These are phyloP conservation scores for Zaprionus ornatus DNA, from an alignment of 1,140 invertebrate genomes.

Conservation along the genomic window DNA sequence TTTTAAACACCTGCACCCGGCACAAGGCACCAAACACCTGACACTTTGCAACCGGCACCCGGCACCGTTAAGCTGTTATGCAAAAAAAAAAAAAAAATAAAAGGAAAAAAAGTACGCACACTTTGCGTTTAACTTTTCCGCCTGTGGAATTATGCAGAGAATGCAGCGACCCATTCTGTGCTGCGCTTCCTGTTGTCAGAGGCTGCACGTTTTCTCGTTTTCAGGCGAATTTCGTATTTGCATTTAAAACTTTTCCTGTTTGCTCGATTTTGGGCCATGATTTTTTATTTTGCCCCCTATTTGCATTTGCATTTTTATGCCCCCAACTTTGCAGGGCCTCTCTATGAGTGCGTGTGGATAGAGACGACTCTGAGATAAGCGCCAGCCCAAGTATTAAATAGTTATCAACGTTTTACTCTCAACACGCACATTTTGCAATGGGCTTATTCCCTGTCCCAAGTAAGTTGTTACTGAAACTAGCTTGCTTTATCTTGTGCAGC, in stretches of 20 bases:
- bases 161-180: constrained; percentile 37
- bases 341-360: neutral
- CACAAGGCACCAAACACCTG: constrained; percentile 9
- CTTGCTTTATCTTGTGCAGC: neutral
- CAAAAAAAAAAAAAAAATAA: constrained; percentile 42
- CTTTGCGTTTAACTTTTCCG: constrained; percentile 71
- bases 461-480: neutral
- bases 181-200: constrained; percentile 63
- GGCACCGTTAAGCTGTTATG: constrained; percentile 58
- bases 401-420: constrained; percentile 10
- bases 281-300: constrained; percentile 44
- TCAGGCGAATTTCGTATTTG: constrained; percentile 73
- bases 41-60: neutral
- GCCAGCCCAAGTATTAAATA: constrained; percentile 18
- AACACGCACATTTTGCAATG: neutral
- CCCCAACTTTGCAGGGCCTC: constrained; percentile 5
- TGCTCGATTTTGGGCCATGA: constrained; percentile 59
- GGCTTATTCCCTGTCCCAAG: neutral
- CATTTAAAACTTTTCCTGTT: constrained; percentile 75
- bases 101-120: constrained; percentile 46
- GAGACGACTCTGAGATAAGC: constrained; percentile 5
- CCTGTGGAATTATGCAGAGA: constrained; percentile 66
- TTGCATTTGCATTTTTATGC: constrained; percentile 70
- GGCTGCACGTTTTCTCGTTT: constrained; percentile 56
- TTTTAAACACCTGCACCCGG: neutral